Percentiles rank a stretch among this genome's conserved stretches.
Conservation (phyloP, 2,888 invertebrate genomes). For the Acronicta psi region DNA sequence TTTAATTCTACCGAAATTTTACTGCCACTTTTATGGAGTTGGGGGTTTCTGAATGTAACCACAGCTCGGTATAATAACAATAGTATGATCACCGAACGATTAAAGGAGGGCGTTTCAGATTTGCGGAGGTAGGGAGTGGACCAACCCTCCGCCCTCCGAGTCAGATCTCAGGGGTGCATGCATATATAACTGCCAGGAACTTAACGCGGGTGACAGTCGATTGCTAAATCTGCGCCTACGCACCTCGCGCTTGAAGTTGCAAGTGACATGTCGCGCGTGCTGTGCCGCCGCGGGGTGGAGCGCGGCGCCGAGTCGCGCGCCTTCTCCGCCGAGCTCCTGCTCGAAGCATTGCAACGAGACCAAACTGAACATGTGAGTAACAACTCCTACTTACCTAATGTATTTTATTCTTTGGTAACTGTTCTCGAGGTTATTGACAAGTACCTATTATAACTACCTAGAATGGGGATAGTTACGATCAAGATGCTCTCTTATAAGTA, state of each 20-base stretch:
- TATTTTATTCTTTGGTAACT: too few species aligned
- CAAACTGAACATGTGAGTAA: constrained; percentile 41
- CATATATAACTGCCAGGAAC: constrained; percentile 44
- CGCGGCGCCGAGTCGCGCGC: constrained; percentile 66
- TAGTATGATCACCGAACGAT: constrained; percentile 67
- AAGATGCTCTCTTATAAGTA: too few species aligned
- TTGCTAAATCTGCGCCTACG: constrained; percentile 39
- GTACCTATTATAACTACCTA: too few species aligned
- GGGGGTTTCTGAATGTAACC: constrained; percentile 10
- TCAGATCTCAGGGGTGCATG: constrained; percentile 23
- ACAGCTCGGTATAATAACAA: constrained; percentile 63
- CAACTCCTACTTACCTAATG: too few species aligned
- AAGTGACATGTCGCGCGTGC: constrained; percentile 45
- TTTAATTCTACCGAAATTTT: too few species aligned
- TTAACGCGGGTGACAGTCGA: constrained; percentile 29
- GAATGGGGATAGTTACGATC: too few species aligned
- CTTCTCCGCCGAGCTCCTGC: constrained; percentile 64
- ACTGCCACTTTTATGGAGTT: too few species aligned
- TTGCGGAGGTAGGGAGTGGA: constrained; percentile 48
- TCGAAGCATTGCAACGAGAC: constrained; percentile 57
- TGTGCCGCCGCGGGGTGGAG: constrained; percentile 70
- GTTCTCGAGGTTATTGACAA: too few species aligned
- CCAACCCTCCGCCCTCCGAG: constrained; percentile 57
- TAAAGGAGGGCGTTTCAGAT: constrained; percentile 68
- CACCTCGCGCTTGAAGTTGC: constrained; percentile 4